Evolutionary conservation across 2,797 vertebrate genomes (phyloP).

Genomic region (Muscicapa striata): DNA sequence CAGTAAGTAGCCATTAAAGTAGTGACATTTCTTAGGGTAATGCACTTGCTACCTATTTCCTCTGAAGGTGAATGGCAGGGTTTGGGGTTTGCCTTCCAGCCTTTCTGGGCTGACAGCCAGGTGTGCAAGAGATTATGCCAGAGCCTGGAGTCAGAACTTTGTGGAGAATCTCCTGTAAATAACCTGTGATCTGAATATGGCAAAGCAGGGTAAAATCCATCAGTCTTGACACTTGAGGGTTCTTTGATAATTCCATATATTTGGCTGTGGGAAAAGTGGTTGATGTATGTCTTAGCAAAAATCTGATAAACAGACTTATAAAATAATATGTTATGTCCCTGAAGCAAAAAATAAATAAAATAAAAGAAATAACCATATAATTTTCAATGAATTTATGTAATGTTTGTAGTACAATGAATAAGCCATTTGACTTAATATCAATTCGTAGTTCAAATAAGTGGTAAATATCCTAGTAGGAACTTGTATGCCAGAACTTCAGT

Average conservation of each 20-base stretch:
- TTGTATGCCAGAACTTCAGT: neutral
- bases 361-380: fast-evolving
- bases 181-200: neutral
- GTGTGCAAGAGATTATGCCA: neutral
- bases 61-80: neutral
- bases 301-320: fast-evolving
- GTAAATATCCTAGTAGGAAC: neutral
- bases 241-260: fast-evolving
- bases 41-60: fast-evolving
- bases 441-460: neutral
- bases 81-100: neutral
- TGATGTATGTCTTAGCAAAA: neutral
- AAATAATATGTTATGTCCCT: neutral
- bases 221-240: neutral
- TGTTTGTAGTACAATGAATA: neutral
- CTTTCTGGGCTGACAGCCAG: neutral
- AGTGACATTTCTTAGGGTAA: fast-evolving
- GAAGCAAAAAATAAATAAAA: neutral
- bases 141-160: neutral
- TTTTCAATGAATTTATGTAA: neutral
- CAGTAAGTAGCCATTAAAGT: conserved; percentile 72
- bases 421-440: neutral
- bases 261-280: neutral
- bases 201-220: neutral
- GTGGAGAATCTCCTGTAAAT: neutral